Evolutionary conservation across 2,797 vertebrate genomes (phyloP).

Genomic region (Esox lucius): DNA sequence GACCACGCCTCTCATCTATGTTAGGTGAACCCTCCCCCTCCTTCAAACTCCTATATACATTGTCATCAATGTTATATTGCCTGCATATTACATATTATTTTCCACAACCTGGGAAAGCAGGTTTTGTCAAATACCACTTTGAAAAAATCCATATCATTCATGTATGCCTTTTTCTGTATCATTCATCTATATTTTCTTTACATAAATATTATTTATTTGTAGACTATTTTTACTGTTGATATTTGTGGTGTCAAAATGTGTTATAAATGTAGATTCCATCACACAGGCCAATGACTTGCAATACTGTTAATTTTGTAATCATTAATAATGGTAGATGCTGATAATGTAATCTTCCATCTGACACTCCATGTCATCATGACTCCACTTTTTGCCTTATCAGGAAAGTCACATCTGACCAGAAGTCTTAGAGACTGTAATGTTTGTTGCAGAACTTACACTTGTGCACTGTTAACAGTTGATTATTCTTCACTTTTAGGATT

Average conservation of each 20-base stretch:
- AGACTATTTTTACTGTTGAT: no score
- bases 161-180: neutral
- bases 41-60: slow-evolving; percentile 29
- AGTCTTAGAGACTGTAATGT: neutral
- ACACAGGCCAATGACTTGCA: slow-evolving; percentile 27
- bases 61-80: neutral
- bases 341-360: neutral
- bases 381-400: neutral
- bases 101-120: neutral
- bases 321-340: neutral
- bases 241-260: no score
- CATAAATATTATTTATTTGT: no score
- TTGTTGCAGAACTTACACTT: neutral
- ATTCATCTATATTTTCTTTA: neutral
- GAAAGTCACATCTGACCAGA: neutral
- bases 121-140: neutral
- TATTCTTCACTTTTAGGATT: neutral
- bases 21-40: slow-evolving; percentile 57
- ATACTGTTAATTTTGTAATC: slow-evolving; percentile 12
- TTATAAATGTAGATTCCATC: no score
- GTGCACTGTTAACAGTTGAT: neutral
- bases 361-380: neutral
- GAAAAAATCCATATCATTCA: neutral
- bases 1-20: slow-evolving; percentile 69
- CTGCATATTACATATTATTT: neutral